Evolutionary conservation across 2,113 vertebrate genomes (phyloP), one percentile per base, ranked within the genome.

Genomic region (Bujurquina vittata): DNA sequence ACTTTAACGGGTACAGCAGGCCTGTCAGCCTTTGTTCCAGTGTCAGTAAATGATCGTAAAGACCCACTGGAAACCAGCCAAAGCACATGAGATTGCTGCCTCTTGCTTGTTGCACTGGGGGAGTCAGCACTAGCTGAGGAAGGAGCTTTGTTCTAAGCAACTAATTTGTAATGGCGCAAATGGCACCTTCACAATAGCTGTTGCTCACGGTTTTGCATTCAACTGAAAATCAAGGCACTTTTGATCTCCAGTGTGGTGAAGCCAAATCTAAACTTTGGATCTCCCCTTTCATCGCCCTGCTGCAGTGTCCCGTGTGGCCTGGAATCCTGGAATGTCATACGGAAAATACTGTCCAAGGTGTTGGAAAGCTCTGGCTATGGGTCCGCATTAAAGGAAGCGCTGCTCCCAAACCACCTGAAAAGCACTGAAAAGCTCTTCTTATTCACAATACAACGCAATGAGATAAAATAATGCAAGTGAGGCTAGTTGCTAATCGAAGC

Each of bases 251-350:
- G 17, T 49, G 43, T 69, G 65, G 23, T 52, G 52, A 69, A 69
- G 43, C 65, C 67, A 72, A 72, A 72, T 18, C 26, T 31, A 31
- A 72, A 72, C 67, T 52, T 72, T 72, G 54, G 67, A 72, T 26
- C 67, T 33, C 43, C 31, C 20, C 18, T 54, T 72, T 72, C 33
- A 31, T 52, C 26, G 15, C 23, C 17, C 17, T 26, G 29, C 65
- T 52, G 46, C 40, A 69, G 43, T 29, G 23, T 69, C 46, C 12
- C 46, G 0, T n/a, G 67, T 1, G 26, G 46, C 67, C 67, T 72
- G 67, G 26, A 72, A 72, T 72, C 46, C 67, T 72, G 33, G 23
- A 72, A 72, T 72, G 46, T 72, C 67, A 52, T n/a, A 33, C n/a
- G 6, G 18, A 72, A 72, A 72, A 72, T 54, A 54, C 67, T 18